These are phyloP conservation scores for Rugalucina vietnamica DNA, from an alignment of 2,888 invertebrate species.

Conservation along the genomic window DNA sequence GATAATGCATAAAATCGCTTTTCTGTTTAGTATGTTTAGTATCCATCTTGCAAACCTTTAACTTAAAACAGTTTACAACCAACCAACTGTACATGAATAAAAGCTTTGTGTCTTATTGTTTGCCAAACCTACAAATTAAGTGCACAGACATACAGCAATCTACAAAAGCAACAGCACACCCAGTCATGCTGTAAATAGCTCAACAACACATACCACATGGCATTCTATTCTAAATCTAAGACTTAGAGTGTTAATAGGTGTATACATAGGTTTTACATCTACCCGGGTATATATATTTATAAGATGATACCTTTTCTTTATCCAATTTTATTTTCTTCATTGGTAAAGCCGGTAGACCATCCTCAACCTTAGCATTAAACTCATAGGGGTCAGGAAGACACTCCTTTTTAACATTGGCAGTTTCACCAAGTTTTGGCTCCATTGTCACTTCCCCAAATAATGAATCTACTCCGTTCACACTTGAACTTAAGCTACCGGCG, in stretches of 20 bases:
- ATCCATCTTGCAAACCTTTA: no score
- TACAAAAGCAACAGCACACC: no score
- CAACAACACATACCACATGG: neutral
- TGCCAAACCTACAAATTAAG: no score
- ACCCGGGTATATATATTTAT: no score
- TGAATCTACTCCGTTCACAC: slow-evolving; percentile 44
- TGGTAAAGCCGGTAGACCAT: slow-evolving; percentile 73
- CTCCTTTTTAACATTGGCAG: slow-evolving; percentile 71
- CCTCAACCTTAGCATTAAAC: slow-evolving; percentile 81
- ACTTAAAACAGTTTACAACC: no score
- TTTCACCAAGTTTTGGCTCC: slow-evolving; percentile 74
- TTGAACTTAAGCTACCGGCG: slow-evolving; percentile 33
- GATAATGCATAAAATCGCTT: no score
- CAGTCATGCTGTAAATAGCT: neutral
- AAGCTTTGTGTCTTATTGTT: no score
- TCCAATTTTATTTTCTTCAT: slow-evolving; percentile 80
- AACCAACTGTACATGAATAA: no score
- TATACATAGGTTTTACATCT: neutral
- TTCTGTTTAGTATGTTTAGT: no score
- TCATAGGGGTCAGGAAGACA: slow-evolving; percentile 78
- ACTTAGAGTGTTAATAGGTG: neutral
- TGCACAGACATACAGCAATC: no score
- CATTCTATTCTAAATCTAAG: neutral
- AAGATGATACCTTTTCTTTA: slow-evolving; percentile 69
- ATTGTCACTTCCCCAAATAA: slow-evolving; percentile 66